A percentile compares a stretch with the other conserved stretches of the same genome.
Evolutionary conservation across 2,888 invertebrate genomes (phyloP).

Genomic region (Eumacrocentrus americanus): DNA sequence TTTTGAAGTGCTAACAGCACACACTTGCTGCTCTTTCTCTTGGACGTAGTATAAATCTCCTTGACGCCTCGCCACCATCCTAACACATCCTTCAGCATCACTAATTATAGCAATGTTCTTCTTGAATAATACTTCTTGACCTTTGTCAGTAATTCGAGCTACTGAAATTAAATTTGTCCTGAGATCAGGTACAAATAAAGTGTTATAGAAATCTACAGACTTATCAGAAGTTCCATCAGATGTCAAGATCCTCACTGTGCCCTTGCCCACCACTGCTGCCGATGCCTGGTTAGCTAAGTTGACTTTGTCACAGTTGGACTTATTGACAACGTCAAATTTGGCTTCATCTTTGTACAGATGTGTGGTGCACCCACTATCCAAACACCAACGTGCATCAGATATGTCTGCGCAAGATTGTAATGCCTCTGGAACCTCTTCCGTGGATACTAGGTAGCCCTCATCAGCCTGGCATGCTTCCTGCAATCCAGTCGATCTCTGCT

Average conservation of each 20-base stretch:
- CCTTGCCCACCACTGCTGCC: constrained; percentile 16
- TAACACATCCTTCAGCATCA: constrained; percentile 7
- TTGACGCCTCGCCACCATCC: constrained; percentile 26
- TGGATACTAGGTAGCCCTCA: too few relatives aligned
- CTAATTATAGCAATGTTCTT: constrained; percentile 27
- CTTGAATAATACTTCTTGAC: constrained; percentile 27
- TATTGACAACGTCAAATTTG: constrained; percentile 3
- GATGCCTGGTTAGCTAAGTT: constrained; percentile 19
- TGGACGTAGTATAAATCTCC: constrained; percentile 27
- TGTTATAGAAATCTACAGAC: constrained; percentile 4
- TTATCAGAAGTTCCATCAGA: neutral
- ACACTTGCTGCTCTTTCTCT: neutral
- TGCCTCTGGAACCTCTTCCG: neutral
- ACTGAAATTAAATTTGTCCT: constrained; percentile 37
- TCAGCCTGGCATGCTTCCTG: too few relatives aligned
- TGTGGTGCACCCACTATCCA: constrained; percentile 24
- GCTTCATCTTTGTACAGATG: constrained; percentile 14
- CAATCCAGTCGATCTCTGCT: too few relatives aligned
- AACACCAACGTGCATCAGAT: constrained; percentile 7
- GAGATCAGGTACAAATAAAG: constrained; percentile 20
- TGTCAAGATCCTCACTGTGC: constrained; percentile 14
- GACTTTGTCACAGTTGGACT: neutral
- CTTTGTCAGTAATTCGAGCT: constrained; percentile 35
- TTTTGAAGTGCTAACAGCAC: neutral
- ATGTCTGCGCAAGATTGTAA: neutral